Conservation (phyloP, 2,888 invertebrate genomes). For the Hipparchia semele region DNA sequence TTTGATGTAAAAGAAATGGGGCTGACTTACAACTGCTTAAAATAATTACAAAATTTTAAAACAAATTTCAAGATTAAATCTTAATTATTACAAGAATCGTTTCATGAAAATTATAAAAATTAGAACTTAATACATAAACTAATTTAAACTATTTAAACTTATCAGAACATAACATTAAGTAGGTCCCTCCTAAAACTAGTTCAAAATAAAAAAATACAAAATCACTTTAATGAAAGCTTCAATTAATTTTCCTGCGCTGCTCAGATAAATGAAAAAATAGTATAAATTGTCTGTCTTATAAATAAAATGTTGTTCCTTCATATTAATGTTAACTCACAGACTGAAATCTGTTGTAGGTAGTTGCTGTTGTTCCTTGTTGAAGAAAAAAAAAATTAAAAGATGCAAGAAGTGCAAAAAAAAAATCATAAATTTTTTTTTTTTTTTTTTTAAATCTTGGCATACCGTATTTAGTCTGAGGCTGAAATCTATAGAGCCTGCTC, state of each 20-base stretch:
- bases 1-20: neutral
- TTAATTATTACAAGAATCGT: neutral
- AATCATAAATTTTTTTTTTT: too few relatives aligned
- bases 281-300: neutral
- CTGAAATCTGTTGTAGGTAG: too few relatives aligned
- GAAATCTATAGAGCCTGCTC: too few relatives aligned
- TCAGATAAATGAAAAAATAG: neutral
- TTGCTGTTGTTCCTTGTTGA: too few relatives aligned
- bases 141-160: neutral
- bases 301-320: neutral
- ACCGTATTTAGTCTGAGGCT: too few relatives aligned
- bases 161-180: constrained; percentile 4
- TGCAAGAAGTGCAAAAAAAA: neutral
- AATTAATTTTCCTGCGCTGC: constrained; percentile 11
- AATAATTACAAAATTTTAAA: neutral
- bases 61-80: neutral
- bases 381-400: too few relatives aligned
- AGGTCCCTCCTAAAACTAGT: neutral
- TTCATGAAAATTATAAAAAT: neutral
- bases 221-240: constrained; percentile 4
- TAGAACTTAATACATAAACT: constrained; percentile 2
- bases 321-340: too few relatives aligned
- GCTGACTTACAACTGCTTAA: neutral
- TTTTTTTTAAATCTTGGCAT: too few relatives aligned
- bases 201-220: neutral